These are phyloP conservation scores for Plumapathes pennacea DNA, from an alignment of 92 coral and sea anemone genomes.

Conservation along the genomic window DNA sequence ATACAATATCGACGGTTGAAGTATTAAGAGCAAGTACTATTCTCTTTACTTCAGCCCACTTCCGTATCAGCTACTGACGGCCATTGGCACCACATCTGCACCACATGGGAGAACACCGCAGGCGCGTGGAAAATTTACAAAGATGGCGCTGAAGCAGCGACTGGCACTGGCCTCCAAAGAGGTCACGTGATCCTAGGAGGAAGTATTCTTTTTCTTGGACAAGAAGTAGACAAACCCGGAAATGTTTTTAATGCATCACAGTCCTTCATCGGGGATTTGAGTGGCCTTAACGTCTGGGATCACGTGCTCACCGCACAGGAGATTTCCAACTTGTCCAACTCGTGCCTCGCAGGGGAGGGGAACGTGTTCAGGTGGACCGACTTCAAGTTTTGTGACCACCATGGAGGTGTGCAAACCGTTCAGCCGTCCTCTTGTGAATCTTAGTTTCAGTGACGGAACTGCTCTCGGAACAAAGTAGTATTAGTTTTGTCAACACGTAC, in stretches of 20 bases:
- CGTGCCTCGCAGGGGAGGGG: slow-evolving; percentile 8
- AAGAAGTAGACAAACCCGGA: slow-evolving; percentile 69
- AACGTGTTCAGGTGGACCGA: slow-evolving; percentile 1
- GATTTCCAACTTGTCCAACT: neutral
- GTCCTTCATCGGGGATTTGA: neutral
- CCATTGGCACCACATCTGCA: slow-evolving; percentile 79
- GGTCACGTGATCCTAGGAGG: slow-evolving; percentile 69
- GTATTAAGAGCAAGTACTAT: too few species aligned
- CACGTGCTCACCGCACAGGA: slow-evolving; percentile 2
- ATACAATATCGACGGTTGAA: too few species aligned
- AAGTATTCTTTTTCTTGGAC: slow-evolving; percentile 74
- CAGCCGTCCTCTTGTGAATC: too few species aligned
- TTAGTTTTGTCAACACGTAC: too few species aligned
- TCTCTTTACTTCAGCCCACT: slow-evolving; percentile 53
- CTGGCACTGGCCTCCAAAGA: slow-evolving; percentile 50
- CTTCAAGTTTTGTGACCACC: too few species aligned
- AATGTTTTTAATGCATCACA: slow-evolving; percentile 77
- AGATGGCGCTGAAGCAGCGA: slow-evolving; percentile 57
- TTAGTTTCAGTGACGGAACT: too few species aligned
- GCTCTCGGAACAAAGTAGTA: too few species aligned
- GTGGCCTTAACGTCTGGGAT: slow-evolving; percentile 6
- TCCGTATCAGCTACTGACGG: slow-evolving; percentile 68
- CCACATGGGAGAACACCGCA: slow-evolving; percentile 66
- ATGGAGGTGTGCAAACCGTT: too few species aligned
- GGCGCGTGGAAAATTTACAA: slow-evolving; percentile 75